phyloP scores from a whole-genome alignment of 1,140 invertebrate genomes.

The Drosophila subobscura region DNA sequence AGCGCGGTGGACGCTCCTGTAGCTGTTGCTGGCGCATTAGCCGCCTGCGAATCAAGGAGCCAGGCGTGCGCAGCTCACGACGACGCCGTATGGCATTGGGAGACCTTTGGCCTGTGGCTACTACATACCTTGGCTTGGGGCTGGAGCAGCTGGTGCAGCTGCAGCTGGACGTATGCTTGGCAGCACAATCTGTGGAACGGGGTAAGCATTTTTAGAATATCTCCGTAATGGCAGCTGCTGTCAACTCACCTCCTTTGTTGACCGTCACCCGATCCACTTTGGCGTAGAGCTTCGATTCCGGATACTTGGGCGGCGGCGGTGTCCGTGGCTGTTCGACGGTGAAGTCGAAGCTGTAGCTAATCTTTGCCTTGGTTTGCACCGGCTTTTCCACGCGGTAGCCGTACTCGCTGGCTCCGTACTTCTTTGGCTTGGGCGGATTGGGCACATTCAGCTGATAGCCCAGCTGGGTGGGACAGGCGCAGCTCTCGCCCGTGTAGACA shows the following conservation, averaged over 20 bases:
- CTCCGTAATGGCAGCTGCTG: neutral
- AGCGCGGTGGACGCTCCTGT: conserved; percentile 63
- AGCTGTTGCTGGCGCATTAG: conserved; percentile 66
- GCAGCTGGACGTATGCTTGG: conserved; percentile 45
- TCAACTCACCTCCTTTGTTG: conserved; percentile 62
- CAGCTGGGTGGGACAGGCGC: conserved; percentile 66
- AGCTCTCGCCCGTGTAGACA: conserved; percentile 72
- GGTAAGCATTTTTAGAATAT: neutral
- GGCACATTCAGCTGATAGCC: conserved; percentile 74
- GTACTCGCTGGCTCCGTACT: conserved; percentile 50
- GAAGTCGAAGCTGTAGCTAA: conserved; percentile 77
- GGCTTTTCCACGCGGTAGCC: conserved; percentile 76
- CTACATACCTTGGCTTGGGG: conserved; percentile 73
- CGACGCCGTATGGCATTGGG: conserved; percentile 67
- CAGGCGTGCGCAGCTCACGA: conserved; percentile 57
- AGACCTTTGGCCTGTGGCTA: conserved; percentile 10
- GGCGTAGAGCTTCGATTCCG: conserved; percentile 60
- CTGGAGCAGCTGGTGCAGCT: conserved; percentile 62
- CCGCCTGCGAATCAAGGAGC: conserved; percentile 50
- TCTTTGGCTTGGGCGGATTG: conserved; percentile 49
- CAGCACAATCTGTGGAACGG: conserved; percentile 55
- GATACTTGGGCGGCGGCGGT: conserved; percentile 53
- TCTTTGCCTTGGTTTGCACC: conserved; percentile 69
- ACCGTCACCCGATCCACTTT: conserved; percentile 69
- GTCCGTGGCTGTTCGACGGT: conserved; percentile 71